Evolutionary conservation across 92 coral and sea anemone genomes (phyloP).

Genomic region (Epizoanthus illoricatus): DNA sequence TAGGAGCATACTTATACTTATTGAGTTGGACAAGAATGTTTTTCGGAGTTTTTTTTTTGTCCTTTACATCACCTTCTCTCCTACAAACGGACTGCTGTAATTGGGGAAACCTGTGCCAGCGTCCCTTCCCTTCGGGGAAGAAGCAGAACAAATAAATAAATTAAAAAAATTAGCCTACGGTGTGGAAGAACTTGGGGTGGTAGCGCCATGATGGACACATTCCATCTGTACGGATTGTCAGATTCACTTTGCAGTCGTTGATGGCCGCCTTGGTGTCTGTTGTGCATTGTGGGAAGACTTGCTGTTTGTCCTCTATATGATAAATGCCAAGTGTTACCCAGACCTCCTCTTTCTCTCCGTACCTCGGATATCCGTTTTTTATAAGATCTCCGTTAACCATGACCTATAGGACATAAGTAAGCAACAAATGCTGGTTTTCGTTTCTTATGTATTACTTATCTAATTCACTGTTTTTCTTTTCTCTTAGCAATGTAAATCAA

Average conservation of each 20-base stretch:
- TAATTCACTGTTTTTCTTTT: no score
- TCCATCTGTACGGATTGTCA: slow-evolving; percentile 13
- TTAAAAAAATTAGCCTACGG: neutral
- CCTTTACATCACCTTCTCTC: no score
- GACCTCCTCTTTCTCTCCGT: neutral
- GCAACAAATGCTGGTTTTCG: no score
- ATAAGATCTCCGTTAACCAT: neutral
- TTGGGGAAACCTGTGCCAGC: no score
- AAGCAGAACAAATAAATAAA: no score
- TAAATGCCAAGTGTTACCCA: slow-evolving; percentile 5
- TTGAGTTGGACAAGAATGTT: no score
- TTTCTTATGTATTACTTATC: no score
- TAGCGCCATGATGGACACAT: neutral
- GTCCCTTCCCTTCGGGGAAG: no score
- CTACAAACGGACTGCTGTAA: no score
- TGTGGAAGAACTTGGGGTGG: neutral
- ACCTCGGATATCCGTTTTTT: neutral
- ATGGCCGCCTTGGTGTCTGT: neutral
- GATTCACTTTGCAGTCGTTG: slow-evolving; percentile 2
- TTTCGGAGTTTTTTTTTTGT: no score
- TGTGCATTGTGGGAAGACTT: slow-evolving; percentile 14
- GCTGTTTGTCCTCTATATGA: neutral
- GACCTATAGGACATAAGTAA: neutral
- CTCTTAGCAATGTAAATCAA: no score
- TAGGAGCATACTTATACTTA: no score